A percentile compares a stretch with the other conserved stretches of the same genome.
Evolutionary conservation across 2,888 invertebrate species (phyloP).

Genomic region (Melanostoma scalare): DNA sequence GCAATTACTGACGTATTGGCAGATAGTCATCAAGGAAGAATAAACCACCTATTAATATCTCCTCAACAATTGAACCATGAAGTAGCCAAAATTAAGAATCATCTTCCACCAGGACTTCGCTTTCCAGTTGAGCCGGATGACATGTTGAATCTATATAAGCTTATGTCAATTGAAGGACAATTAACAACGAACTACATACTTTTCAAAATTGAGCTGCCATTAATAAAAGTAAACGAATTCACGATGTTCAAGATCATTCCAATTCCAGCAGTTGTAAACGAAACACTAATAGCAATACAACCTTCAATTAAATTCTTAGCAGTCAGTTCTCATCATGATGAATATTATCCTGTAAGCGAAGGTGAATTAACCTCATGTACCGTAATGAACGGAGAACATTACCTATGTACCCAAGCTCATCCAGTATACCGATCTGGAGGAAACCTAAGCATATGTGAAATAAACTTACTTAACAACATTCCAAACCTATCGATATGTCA

Average conservation of each 20-base stretch:
- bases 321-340: constrained; percentile 10
- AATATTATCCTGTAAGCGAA: neutral
- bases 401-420: neutral
- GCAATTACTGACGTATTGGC: neutral
- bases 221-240: neutral
- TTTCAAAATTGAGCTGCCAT: constrained; percentile 3
- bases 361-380: neutral
- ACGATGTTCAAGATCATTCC: neutral
- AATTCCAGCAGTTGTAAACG: constrained; percentile 7
- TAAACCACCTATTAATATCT: neutral
- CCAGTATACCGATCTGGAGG: neutral
- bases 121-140: neutral
- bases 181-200: neutral
- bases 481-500: neutral
- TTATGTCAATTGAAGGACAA: neutral
- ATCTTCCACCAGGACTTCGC: neutral
- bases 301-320: neutral
- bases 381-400: neutral
- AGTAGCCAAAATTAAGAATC: neutral
- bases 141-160: neutral
- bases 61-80: neutral
- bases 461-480: neutral
- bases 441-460: neutral
- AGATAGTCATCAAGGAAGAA: neutral
- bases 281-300: neutral